Evolutionary conservation across 1,140 invertebrate genomes (phyloP), one percentile per base, ranked within the genome.

Genomic region (Listronotus oregonensis): DNA sequence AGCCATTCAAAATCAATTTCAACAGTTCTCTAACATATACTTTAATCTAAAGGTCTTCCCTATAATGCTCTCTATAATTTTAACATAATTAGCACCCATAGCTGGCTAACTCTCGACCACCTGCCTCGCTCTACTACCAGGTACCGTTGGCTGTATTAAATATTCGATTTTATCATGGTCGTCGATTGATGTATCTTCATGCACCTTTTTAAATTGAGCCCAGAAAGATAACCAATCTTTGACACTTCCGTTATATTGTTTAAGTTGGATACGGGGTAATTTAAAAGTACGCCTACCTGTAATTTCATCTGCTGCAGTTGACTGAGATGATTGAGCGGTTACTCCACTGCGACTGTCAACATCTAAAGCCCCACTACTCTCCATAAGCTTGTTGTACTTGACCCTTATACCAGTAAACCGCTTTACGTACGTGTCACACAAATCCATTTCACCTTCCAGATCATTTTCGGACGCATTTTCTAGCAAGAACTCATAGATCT

Each of bases 151-250:
- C n/a, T n/a, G n/a, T n/a, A n/a, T n/a, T n/a, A n/a, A n/a, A n/a
- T n/a, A n/a, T n/a, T n/a, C n/a, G n/a, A n/a, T n/a, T n/a, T n/a
- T n/a, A n/a, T n/a, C n/a, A n/a, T n/a, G n/a, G n/a, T n/a, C n/a
- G n/a, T n/a, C n/a, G n/a, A n/a, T n/a, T n/a, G n/a, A n/a, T n/a
- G n/a, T n/a, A n/a, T n/a, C n/a, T n/a, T n/a, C n/a, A n/a, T n/a
- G n/a, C n/a, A n/a, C n/a, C n/a, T n/a, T n/a, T n/a, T n/a, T n/a
- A n/a, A n/a, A n/a, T n/a, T n/a, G n/a, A 12, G 68, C 65, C 77
- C 77, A 80, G 64, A 79, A 81, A 4, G 56, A 42, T 8, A 80
- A 46, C 78, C 79, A 80, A 0, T 79, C 73, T 59, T 67, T 72
- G 0, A 78, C 40, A 10, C 78, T 56, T 8, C 78, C 77, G 11